These are phyloP conservation scores for Bombycilla garrulus DNA, from an alignment of 2,113 vertebrate species.

Conservation along the genomic window DNA sequence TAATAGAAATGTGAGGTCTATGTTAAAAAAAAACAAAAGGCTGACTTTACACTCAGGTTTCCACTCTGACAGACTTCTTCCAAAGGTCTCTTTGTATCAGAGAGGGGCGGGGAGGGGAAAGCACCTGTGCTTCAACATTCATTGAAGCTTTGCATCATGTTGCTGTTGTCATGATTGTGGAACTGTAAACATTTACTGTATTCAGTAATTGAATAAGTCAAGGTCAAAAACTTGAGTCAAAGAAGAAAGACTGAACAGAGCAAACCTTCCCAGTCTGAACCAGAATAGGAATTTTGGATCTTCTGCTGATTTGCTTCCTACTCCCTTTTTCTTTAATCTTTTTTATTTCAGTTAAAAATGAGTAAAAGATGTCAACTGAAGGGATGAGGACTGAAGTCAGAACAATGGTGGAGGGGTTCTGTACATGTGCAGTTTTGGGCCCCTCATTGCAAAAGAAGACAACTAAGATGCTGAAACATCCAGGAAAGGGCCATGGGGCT, in stretches of 20 bases:
- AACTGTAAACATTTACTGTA: background rate
- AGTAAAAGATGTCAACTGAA: background rate
- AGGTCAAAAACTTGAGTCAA: background rate
- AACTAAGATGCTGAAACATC: background rate
- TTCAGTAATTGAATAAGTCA: background rate
- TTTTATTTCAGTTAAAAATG: background rate
- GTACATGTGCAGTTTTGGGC: background rate
- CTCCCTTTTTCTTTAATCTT: background rate
- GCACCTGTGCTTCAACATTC: background rate
- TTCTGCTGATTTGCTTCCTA: background rate
- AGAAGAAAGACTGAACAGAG: background rate
- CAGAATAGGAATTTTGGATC: background rate
- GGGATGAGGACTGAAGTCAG: background rate
- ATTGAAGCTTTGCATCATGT: background rate
- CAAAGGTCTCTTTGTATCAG: background rate
- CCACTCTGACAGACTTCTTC: background rate
- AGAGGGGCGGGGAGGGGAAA: accelerated
- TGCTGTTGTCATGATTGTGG: background rate
- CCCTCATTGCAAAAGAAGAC: background rate
- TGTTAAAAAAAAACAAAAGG: background rate
- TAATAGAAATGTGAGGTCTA: background rate
- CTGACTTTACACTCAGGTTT: background rate
- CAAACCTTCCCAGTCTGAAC: background rate
- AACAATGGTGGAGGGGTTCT: background rate
- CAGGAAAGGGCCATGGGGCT: accelerated